Evolutionary conservation across 2,888 invertebrate genomes (phyloP), one percentile per base, ranked within the genome.

Genomic region (Ceraclea dissimilis): DNA sequence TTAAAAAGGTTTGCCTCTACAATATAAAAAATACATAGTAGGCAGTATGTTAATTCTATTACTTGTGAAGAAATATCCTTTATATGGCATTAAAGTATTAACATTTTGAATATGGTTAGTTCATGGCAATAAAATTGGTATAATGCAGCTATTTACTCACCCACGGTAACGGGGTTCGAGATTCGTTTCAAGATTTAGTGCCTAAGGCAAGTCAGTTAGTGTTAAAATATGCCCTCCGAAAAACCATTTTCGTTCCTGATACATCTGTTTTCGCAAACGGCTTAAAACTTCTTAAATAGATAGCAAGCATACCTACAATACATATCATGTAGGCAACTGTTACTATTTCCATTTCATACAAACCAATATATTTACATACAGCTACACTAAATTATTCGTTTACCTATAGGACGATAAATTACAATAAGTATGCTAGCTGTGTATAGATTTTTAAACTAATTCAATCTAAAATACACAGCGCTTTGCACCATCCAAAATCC

Each of bases 251-350:
- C 61, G 54, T 55, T 57, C 56, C 59, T 61, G 61, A 61, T 61
- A 61, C 61, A 61, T 61, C 61, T 61, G 61, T 61, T 61, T 61
- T 61, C 61, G 59, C 61, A 59, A 57, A 61, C 61, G 61, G 61
- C 59, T 61, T 61, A 61, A 61, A 61, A 61, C 61, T 61, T 61
- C 61, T 61, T 61, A 61, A 61, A 61, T 58, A 60, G 54, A 56
- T 56, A 52, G 51, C 58, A 49, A 51, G 57, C 54, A 60, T 56
- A 56, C 57, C 54, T 54, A 4, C 26, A 26, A n/a, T n/a, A n/a
- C n/a, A n/a, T n/a, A n/a, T 10, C 26, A 6, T 26, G 26, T 53
- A 47, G 21, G 43, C 8, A 33, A 10, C 33, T 26, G 26, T 6
- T 4, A 6, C 10, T 26, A 26, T 26, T 26, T 10, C 26, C 26